phyloP scores from a whole-genome alignment of 2,888 invertebrate species.

The Cristatella mucedo region DNA sequence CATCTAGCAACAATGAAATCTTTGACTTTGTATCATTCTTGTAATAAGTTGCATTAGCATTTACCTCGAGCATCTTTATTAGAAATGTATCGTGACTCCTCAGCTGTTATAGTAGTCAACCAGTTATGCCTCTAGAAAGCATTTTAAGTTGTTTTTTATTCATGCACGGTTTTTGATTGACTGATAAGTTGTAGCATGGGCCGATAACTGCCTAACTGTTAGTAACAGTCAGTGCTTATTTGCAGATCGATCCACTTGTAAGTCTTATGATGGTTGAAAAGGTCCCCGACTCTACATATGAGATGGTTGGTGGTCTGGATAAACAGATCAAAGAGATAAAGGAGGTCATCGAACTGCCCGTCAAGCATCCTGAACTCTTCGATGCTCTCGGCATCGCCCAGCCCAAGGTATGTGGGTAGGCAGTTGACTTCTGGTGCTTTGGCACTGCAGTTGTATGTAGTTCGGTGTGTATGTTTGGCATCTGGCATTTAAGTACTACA shows the following conservation, averaged over 20 bases:
- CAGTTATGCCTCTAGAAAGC: too few species aligned
- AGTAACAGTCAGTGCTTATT: not conserved
- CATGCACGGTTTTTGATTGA: too few species aligned
- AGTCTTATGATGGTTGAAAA: slow-evolving; percentile 99
- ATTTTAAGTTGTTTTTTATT: too few species aligned
- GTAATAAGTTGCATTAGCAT: too few species aligned
- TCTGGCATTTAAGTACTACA: not conserved
- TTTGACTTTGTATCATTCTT: too few species aligned
- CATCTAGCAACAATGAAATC: too few species aligned
- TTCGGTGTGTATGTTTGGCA: not conserved
- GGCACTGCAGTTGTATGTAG: not conserved
- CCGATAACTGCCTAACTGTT: too few species aligned
- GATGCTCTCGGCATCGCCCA: slow-evolving; percentile 97
- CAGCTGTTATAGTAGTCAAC: too few species aligned
- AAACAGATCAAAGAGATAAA: slow-evolving; percentile 99
- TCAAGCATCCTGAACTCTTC: slow-evolving; percentile 98
- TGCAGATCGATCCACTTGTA: slow-evolving; percentile 80
- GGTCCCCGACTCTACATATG: slow-evolving; percentile 97
- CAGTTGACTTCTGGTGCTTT: not conserved
- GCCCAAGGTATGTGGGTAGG: slow-evolving; percentile 56
- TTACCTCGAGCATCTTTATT: too few species aligned
- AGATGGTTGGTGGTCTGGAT: slow-evolving; percentile 98
- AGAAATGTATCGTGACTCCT: too few species aligned
- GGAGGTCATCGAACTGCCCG: slow-evolving; percentile 96
- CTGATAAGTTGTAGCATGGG: too few species aligned